A percentile compares a stretch with the other conserved stretches of the same genome.
Conservation (phyloP, 2,113 vertebrate species). For the Polyodon spathula region DNA sequence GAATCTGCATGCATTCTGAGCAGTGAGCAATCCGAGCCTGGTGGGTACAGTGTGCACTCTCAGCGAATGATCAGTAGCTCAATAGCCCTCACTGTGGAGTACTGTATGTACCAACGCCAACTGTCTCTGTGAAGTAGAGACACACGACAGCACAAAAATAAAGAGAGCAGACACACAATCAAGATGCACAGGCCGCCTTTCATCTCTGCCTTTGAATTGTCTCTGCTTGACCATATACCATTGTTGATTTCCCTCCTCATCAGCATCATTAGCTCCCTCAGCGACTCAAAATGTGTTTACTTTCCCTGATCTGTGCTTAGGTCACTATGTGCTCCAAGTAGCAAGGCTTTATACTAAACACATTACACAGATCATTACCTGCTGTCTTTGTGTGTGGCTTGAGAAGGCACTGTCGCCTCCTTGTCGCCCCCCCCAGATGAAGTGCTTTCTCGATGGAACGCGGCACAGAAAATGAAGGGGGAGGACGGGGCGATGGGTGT, state of each 20-base stretch:
- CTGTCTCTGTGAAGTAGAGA: no score
- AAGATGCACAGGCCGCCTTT: no score
- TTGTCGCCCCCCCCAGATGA: conserved; percentile 23
- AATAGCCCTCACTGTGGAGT: no score
- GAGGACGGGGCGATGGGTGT: conserved; percentile 33
- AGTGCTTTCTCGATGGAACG: conserved; percentile 32
- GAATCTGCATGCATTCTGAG: no score
- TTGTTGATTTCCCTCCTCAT: background rate
- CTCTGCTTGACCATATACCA: background rate
- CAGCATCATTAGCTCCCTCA: background rate
- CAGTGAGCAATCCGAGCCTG: no score
- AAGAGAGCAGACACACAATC: no score
- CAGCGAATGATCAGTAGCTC: no score
- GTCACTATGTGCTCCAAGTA: no score
- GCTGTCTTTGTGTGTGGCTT: conserved; percentile 13
- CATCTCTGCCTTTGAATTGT: background rate
- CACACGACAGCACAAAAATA: no score
- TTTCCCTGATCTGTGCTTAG: background rate
- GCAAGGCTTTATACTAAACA: conserved; percentile 9
- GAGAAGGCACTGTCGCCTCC: conserved; percentile 3
- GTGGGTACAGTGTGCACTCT: no score
- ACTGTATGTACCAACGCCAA: no score
- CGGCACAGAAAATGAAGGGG: conserved; percentile 34
- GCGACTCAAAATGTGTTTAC: conserved; percentile 6
- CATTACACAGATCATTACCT: conserved; percentile 31